Evolutionary conservation across 2,888 invertebrate species (phyloP), one percentile per base, ranked within the genome.

Genomic region (Tillus elongatus): DNA sequence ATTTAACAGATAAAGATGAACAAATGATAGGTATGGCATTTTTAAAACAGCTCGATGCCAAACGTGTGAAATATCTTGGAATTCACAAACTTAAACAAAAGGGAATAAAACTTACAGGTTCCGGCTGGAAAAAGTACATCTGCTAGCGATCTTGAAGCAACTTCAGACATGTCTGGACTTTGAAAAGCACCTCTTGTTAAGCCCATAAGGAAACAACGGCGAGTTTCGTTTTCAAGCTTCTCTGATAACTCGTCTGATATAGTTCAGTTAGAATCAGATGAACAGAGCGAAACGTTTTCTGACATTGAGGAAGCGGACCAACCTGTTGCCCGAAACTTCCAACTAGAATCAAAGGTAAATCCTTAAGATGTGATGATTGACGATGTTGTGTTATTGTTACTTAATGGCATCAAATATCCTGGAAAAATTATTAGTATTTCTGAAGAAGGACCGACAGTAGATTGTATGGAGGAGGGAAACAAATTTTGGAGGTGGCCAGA

Each of bases 401-500:
- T 26, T 14, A 26, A 27, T 34, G 24, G 11, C 13, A 14, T 13
- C 34, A 10, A 34, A 34, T 26, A 34, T 34, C 34, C 27, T 27
- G 34, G 27, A 27, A 34, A 34, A 26, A 27, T 34, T 33, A 15
- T 33, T 16, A 16, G 19, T n/a, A 19, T 19, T 19, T 19, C 24
- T 8, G 24, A 19, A 19, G 24, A 19, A 8, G 16, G 16, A 11
- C 33, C 33, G 9, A 33, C 33, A 33, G 33, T 33, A 19, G 32
- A 32, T 12, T 32, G 32, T 32, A 32, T 32, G 32, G 32, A 32
- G 15, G 15, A 32, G 9, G 16, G 11, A 10, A 15, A n/a, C 9
- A 32, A 32, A 16, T 32, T 15, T 32, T 32, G 32, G 32, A 15
- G 32, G 3, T 32, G 32, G 32, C 32, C 32, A 32, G 32, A 15